phyloP scores from a whole-genome alignment of 2,113 vertebrate species.

The Galbula dea region DNA sequence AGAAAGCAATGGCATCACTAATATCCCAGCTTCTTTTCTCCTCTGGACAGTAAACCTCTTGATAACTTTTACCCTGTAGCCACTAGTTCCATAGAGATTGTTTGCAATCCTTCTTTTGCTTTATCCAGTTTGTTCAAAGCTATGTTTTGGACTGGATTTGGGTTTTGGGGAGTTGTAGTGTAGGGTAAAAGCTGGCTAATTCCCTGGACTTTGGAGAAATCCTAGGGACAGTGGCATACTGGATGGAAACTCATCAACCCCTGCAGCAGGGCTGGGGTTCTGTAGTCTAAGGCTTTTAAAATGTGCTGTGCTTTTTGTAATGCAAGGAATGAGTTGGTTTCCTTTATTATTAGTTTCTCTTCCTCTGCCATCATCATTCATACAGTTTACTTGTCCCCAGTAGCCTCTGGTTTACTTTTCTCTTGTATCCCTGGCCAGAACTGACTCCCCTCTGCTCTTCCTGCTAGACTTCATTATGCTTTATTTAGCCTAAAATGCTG shows the following conservation, averaged over 20 bases:
- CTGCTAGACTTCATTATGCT: not conserved
- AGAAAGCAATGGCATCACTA: not conserved
- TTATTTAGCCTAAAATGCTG: not conserved
- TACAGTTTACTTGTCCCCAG: not conserved
- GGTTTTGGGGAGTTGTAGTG: not conserved
- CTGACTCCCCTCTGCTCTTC: not conserved
- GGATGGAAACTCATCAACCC: not conserved
- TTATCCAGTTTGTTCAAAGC: not conserved
- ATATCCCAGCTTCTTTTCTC: not conserved
- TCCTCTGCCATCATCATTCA: not conserved
- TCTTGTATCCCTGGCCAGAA: not conserved
- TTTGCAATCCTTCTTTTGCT: not conserved
- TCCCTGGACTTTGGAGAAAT: not conserved
- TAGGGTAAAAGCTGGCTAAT: not conserved
- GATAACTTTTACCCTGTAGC: not conserved
- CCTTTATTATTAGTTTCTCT: not conserved
- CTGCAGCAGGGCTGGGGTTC: not conserved
- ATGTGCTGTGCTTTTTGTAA: not conserved
- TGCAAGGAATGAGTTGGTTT: not conserved
- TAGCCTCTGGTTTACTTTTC: not conserved
- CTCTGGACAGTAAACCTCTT: not conserved
- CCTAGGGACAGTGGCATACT: not conserved
- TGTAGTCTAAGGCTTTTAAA: not conserved
- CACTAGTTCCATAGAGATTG: not conserved
- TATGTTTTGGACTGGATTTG: not conserved